A percentile compares a stretch with the other conserved stretches of the same genome.
Conservation (phyloP, 1,140 invertebrate genomes). For the Colletes gigas region DNA sequence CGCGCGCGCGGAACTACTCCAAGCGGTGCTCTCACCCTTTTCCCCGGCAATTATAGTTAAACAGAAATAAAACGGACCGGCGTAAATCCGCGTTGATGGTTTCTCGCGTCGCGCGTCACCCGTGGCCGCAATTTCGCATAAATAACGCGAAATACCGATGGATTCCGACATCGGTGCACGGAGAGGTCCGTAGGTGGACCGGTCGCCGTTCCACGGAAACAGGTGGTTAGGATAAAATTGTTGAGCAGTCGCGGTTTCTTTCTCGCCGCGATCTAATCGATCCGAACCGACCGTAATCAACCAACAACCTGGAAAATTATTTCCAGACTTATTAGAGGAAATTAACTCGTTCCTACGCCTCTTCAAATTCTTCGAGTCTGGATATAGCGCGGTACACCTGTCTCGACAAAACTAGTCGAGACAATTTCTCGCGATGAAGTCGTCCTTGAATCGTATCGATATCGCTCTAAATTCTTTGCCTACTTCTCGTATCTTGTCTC, state of each 20-base stretch:
- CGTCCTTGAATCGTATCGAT: conserved; percentile 2
- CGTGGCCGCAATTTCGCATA: conserved; percentile 16
- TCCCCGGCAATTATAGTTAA: conserved; percentile 23
- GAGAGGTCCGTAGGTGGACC: conserved; percentile 54
- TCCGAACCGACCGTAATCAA: not conserved
- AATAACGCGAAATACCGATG: conserved; percentile 39
- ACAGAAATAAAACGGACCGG: conserved; percentile 34
- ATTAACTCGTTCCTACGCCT: not conserved
- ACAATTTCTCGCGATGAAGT: not conserved
- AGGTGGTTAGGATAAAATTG: conserved; percentile 45
- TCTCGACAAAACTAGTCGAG: no score
- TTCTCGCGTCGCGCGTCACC: not conserved
- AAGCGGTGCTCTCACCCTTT: not conserved
- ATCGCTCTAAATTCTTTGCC: not conserved
- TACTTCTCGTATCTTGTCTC: not conserved
- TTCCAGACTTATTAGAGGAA: not conserved
- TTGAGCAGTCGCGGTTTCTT: not conserved
- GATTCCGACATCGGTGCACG: conserved; percentile 22
- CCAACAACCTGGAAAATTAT: not conserved
- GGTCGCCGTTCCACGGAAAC: conserved; percentile 36
- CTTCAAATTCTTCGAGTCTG: no score
- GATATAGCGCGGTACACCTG: not conserved
- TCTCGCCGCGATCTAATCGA: conserved; percentile 12
- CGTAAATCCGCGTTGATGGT: conserved; percentile 24
- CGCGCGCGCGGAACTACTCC: conserved; percentile 17